Base-by-base conservation (phyloP, 2,888 invertebrate species). In the Tenthredo scrophulariae region DNA sequence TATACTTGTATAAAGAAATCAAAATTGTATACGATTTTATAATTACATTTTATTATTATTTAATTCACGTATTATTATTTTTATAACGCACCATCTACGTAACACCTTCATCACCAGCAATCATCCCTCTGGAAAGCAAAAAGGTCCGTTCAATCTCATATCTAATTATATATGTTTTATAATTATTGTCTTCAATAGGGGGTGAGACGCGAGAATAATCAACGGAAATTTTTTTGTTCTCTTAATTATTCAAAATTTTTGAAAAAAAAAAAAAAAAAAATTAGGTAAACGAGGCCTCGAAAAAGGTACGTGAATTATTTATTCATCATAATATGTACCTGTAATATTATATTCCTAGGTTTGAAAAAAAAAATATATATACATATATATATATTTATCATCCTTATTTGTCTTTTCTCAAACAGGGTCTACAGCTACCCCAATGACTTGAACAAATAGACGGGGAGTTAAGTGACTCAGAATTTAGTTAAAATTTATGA, bases 21-120 rank as follows among this genome's bases (percentile, higher is more conserved):
- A 91, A 92, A 92, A 92, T 92, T 92, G 92, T 92, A 92, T 92
- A 92, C 92, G 92, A 92, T 90, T 92, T 92, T 85, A 92, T 92
- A 92, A 92, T 83, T 92, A 92, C 91, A 92, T 88, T 92, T 92
- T 92, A 92, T 91, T 92, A 92, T 92, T 92, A 92, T 92, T 92
- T 92, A 92, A 88, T 37, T 77, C 33, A 50, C 77, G 77, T 40
- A 54, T 79, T 62, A 37, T 87, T 86, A 87, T 87, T 86, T 86
- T 37, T 67, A 13, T 18, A 62, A 26, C 26, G 22, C 26, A 62
- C 26, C 22, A 62, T 62, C n/a, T n/a, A 13, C 22, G 7, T 7
- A 33, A 7, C 67, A 67, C 29, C 29, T 67, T 67, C 5, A 67
- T 33, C 33, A 13, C 5, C 33, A 22, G n/a, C 54, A 54, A 54